These are phyloP conservation scores for Papilio gigon DNA, from an alignment of 2,888 invertebrate genomes.

Conservation along the genomic window DNA sequence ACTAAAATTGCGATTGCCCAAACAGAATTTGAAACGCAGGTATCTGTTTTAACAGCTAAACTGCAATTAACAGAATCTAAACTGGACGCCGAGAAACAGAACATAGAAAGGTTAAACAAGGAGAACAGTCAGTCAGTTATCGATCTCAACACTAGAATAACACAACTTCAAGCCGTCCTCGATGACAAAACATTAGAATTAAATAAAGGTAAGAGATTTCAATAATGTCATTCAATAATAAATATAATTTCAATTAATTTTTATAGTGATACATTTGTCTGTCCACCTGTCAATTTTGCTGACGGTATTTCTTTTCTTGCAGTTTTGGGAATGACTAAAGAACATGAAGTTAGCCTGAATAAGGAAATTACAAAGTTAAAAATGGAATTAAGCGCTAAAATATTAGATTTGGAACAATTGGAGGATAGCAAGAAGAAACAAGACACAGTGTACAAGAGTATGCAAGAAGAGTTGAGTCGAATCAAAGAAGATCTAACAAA, in stretches of 20 bases:
- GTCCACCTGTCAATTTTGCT: constrained; percentile 13
- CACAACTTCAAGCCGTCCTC: constrained; percentile 75
- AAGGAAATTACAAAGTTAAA: constrained; percentile 80
- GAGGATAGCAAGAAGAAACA: constrained; percentile 73
- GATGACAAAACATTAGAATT: constrained; percentile 79
- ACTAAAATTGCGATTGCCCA: constrained; percentile 87
- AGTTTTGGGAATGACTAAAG: constrained; percentile 66
- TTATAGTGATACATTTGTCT: too few species aligned
- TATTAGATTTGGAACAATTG: constrained; percentile 79
- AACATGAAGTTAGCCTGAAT: constrained; percentile 76
- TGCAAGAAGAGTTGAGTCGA: constrained; percentile 69
- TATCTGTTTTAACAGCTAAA: constrained; percentile 80
- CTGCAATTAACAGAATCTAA: constrained; percentile 80
- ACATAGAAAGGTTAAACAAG: constrained; percentile 73
- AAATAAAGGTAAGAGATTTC: constrained; percentile 70
- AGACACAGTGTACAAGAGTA: constrained; percentile 62
- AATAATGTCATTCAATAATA: too few species aligned
- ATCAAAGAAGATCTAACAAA: constrained; percentile 68
- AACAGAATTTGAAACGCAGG: constrained; percentile 83
- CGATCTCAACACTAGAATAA: constrained; percentile 74
- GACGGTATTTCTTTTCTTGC: constrained; percentile 39
- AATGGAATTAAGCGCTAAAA: constrained; percentile 81
- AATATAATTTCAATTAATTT: too few species aligned
- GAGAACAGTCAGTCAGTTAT: constrained; percentile 76
- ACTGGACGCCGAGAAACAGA: constrained; percentile 73